Percentiles rank a stretch among this genome's conserved stretches.
Evolutionary conservation across 30 jellyfish, hydroid and myxozoan genomes (phyloP).

Genomic region (Nemopilema nomurai): DNA sequence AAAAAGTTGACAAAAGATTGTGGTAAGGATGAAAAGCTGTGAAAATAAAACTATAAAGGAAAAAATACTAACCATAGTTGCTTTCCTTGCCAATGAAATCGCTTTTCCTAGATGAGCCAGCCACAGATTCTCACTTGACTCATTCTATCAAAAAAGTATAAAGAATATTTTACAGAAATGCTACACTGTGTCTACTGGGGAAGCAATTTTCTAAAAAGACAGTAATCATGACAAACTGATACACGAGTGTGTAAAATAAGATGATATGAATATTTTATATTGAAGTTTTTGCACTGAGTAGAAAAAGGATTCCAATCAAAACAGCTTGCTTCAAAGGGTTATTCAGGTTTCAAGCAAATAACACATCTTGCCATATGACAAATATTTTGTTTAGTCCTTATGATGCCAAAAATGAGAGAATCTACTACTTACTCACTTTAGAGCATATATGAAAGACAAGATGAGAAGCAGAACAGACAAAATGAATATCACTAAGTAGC

Average conservation of each 20-base stretch:
- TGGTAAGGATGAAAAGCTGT: not conserved
- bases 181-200: no score
- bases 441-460: no score
- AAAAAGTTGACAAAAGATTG: no score
- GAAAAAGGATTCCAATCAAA: no score
- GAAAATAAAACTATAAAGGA: not conserved
- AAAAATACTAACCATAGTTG: conserved; percentile 45
- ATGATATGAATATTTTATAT: no score
- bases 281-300: no score
- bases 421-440: no score
- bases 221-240: not conserved
- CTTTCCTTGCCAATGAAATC: conserved; percentile 73
- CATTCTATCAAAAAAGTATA: conserved; percentile 15
- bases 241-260: not conserved
- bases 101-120: conserved; percentile 82
- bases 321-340: no score
- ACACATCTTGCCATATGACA: no score
- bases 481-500: not conserved
- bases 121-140: conserved; percentile 31
- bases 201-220: not conserved
- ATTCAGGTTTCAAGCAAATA: no score
- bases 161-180: not conserved
- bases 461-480: not conserved
- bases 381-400: no score
- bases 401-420: no score